These are phyloP conservation scores for Pelobates cultripes DNA, from an alignment of 2,797 vertebrate species.

Conservation along the genomic window DNA sequence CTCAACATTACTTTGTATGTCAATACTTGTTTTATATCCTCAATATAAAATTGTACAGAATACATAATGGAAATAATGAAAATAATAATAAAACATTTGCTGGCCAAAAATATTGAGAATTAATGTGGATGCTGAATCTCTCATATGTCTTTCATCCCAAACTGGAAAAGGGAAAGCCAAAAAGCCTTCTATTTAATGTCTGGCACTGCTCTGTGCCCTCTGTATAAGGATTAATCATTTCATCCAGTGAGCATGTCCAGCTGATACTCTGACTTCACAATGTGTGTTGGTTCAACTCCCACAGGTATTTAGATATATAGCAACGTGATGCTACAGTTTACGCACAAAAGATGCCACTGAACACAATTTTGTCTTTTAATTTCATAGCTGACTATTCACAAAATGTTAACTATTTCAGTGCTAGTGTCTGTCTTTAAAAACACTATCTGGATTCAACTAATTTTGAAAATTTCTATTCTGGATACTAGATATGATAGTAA, in stretches of 20 bases:
- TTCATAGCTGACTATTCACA: constrained; percentile 8
- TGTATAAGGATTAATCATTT: constrained; percentile 11
- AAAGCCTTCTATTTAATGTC: not conserved
- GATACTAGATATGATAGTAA: too few species aligned
- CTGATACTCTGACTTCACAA: not conserved
- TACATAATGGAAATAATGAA: too few species aligned
- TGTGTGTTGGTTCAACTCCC: not conserved
- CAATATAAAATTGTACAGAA: too few species aligned
- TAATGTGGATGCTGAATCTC: too few species aligned
- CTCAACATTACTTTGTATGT: too few species aligned
- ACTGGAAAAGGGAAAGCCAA: not conserved
- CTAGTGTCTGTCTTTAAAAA: not conserved
- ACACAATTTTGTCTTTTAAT: constrained; percentile 3
- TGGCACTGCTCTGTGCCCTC: constrained; percentile 3
- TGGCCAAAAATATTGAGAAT: too few species aligned
- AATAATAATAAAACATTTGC: too few species aligned
- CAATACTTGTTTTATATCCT: too few species aligned
- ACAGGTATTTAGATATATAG: not conserved
- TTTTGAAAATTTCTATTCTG: too few species aligned
- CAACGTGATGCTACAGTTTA: not conserved
- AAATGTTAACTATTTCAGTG: not conserved
- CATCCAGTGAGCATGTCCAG: constrained; percentile 2
- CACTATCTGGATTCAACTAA: too few species aligned
- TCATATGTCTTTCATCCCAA: not conserved
- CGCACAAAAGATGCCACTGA: constrained; percentile 4